Evolutionary conservation across 2,113 vertebrate species (phyloP).

Genomic region (Oplegnathus fasciatus): DNA sequence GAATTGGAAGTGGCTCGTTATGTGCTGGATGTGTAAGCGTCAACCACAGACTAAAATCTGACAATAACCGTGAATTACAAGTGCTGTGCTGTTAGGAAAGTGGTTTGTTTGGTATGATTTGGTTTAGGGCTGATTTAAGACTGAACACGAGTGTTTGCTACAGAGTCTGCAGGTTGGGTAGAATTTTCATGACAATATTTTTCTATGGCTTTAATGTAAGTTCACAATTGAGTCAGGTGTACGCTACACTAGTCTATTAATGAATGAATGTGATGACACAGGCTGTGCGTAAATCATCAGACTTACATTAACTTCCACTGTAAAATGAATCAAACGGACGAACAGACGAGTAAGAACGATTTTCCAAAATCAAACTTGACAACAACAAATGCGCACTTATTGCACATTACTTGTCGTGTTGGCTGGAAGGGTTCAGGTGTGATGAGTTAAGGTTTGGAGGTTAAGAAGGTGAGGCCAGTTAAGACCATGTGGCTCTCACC

Average conservation of each 20-base stretch:
- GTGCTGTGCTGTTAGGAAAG: not conserved
- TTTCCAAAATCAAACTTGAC: not conserved
- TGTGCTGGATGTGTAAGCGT: not conserved
- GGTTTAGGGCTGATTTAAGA: not conserved
- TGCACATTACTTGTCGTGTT: not conserved
- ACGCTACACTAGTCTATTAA: no score
- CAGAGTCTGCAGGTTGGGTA: not conserved
- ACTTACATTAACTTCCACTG: not conserved
- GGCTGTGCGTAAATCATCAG: no score
- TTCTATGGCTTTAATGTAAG: not conserved
- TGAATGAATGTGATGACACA: not conserved
- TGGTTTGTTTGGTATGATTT: not conserved
- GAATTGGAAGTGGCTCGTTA: not conserved
- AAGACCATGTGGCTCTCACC: conserved; percentile 82
- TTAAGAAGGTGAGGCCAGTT: conserved; percentile 84
- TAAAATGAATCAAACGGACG: no score
- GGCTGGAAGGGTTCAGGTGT: not conserved
- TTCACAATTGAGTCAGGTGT: not conserved
- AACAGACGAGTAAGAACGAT: not conserved
- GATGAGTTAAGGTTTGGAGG: conserved; percentile 69
- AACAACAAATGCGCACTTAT: not conserved
- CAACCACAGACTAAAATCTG: not conserved
- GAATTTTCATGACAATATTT: not conserved
- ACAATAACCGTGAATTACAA: not conserved
- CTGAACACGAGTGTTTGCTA: not conserved